Percentiles rank a stretch among this genome's conserved stretches.
phyloP scores from a whole-genome alignment of 2,113 vertebrate species.

The Anas platyrhynchos region DNA sequence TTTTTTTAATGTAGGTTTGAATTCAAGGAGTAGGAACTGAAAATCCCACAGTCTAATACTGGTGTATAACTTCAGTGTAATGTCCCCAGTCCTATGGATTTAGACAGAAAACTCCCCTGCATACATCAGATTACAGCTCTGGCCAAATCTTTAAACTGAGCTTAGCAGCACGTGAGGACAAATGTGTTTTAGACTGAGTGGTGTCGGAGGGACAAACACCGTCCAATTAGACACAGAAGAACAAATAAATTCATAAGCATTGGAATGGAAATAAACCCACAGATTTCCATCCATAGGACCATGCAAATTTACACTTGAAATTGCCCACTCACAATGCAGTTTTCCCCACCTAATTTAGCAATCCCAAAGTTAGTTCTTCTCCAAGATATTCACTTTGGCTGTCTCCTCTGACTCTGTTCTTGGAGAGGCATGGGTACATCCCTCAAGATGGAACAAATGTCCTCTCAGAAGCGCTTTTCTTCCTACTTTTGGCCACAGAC shows the following conservation, averaged over 20 bases:
- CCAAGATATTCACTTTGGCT: not conserved
- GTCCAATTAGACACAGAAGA: not conserved
- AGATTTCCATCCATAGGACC: not conserved
- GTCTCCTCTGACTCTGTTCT: not conserved
- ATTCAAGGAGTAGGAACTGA: not conserved
- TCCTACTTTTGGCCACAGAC: not conserved
- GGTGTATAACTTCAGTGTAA: not conserved
- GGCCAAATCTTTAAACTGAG: not conserved
- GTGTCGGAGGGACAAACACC: not conserved
- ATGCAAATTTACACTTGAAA: not conserved
- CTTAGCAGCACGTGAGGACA: accelerated
- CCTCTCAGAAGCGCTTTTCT: not conserved
- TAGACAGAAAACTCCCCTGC: not conserved
- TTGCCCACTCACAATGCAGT: accelerated
- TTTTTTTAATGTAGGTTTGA: not conserved
- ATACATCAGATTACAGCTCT: not conserved
- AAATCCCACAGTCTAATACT: not conserved
- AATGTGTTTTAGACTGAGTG: not conserved
- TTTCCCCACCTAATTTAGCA: not conserved
- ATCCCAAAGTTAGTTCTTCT: not conserved
- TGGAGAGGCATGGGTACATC: not conserved
- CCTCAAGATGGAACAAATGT: no score
- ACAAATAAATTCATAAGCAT: not conserved
- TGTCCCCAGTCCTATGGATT: not conserved
- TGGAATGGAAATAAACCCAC: not conserved